Base-by-base conservation (phyloP, 2,888 invertebrate species). In the Autographa gamma region DNA sequence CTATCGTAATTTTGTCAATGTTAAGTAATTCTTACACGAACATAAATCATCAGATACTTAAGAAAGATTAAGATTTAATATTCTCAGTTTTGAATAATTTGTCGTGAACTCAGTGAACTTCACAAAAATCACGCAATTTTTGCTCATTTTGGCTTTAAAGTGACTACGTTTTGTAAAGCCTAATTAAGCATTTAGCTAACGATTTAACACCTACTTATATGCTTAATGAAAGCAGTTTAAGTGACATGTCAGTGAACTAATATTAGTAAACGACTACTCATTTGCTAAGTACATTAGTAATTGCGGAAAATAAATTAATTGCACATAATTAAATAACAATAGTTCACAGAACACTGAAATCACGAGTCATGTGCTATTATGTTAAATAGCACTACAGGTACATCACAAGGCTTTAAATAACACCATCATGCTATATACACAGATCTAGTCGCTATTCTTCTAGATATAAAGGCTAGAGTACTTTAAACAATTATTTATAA, bases 261-360 rank as follows among this genome's bases (percentile, higher is more conserved):
- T 48, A 63, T 70, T 74, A 74, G 59, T 56, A 56, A 66, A 63
- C 34, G 70, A 66, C 63, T 38, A 60, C 41, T 66, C 62, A 78
- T 80, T 83, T 60, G 69, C 71, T 65, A 78, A 80, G 66, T 68
- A 73, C 48, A 59, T 66, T 19, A 67, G 59, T 66, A 76, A 82
- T 74, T 72, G 71, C 58, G 43, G 60, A 74, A 74, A 73, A 69
- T 78, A 80, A 68, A 74, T 73, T 73, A 74, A 80, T 82, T 73
- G 63, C 65, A 56, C 71, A 69, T 74, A 82, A 82, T 82, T 71
- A 74, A 63, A 71, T 69, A 63, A 74, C 74, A 82, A 77, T 75
- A 71, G 68, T 60, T 74, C 60, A 70, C 69, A 66, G 60, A 66
- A 66, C 48, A 72, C 65, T 74, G 64, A 76, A 80, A 82, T 82